phyloP scores from a whole-genome alignment of 2,888 invertebrate species.

The Tipula unca region DNA sequence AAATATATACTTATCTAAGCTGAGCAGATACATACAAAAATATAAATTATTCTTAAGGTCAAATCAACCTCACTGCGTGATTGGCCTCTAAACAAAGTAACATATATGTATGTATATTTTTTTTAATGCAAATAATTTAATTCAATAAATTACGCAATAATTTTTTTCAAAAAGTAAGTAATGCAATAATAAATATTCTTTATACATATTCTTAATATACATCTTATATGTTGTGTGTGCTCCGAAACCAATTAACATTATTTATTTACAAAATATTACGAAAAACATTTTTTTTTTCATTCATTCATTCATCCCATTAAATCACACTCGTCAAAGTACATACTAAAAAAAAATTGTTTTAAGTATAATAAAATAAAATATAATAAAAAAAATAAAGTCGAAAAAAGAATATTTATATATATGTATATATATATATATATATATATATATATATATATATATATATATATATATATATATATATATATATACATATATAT shows the following conservation, averaged over 20 bases:
- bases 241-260: neutral
- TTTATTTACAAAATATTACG: slow-evolving; percentile 14
- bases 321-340: slow-evolving; percentile 4
- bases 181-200: neutral
- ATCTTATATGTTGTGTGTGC: neutral
- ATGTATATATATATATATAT: too few relatives aligned
- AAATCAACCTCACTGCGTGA: neutral
- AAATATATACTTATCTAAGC: neutral
- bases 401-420: neutral
- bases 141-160: neutral
- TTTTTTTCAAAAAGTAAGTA: neutral
- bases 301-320: slow-evolving; percentile 14
- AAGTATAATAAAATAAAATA: neutral
- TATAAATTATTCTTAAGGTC: neutral
- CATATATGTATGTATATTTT: neutral
- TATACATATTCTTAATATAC: neutral
- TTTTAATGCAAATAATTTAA: neutral
- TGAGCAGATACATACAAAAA: neutral
- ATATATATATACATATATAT: too few relatives aligned
- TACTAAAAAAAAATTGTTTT: neutral
- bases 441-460: too few relatives aligned
- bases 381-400: neutral
- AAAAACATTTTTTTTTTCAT: neutral
- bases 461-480: too few relatives aligned
- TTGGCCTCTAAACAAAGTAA: neutral